Conservation (phyloP, 2,888 invertebrate species). For the Hemithea aestivaria region DNA sequence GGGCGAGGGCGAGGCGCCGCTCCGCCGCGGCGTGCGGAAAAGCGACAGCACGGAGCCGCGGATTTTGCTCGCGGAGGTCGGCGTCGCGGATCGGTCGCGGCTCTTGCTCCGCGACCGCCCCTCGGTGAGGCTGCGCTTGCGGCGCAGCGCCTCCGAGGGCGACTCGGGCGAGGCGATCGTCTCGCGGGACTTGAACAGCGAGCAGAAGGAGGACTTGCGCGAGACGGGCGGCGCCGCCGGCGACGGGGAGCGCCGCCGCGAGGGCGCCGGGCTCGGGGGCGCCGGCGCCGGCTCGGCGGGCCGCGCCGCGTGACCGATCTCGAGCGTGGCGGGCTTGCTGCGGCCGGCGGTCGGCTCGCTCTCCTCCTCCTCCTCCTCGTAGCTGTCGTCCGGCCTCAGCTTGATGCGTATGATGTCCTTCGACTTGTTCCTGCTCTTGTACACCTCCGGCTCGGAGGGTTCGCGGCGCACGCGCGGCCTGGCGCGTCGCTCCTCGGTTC, state of each 20-base stretch:
- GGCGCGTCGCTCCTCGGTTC: conserved; percentile 51
- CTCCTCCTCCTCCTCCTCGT: conserved; percentile 81
- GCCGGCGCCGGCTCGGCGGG: conserved; percentile 18
- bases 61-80: conserved; percentile 76
- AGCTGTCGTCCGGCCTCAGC: conserved; percentile 83
- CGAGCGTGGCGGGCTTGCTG: conserved; percentile 81
- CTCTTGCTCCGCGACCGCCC: conserved; percentile 83
- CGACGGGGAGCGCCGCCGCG: conserved; percentile 78
- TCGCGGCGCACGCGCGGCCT: conserved; percentile 50
- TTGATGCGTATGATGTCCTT: conserved; percentile 81
- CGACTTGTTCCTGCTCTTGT: conserved; percentile 48
- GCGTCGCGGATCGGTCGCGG: conserved; percentile 80
- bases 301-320: conserved; percentile 47
- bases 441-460: conserved; percentile 59
- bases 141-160: conserved; percentile 67
- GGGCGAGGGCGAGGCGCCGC: conserved; percentile 54
- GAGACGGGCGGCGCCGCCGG: conserved; percentile 82
- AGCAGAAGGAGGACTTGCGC: conserved; percentile 89
- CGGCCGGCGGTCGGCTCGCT: conserved; percentile 40
- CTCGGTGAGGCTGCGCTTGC: conserved; percentile 65
- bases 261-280: conserved; percentile 34
- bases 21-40: conserved; percentile 78
- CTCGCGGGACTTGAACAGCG: conserved; percentile 87
- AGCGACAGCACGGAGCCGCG: conserved; percentile 83
- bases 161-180: conserved; percentile 82